Evolutionary conservation across 2,797 vertebrate species (phyloP).

Genomic region (Myiothlypis coronata): DNA sequence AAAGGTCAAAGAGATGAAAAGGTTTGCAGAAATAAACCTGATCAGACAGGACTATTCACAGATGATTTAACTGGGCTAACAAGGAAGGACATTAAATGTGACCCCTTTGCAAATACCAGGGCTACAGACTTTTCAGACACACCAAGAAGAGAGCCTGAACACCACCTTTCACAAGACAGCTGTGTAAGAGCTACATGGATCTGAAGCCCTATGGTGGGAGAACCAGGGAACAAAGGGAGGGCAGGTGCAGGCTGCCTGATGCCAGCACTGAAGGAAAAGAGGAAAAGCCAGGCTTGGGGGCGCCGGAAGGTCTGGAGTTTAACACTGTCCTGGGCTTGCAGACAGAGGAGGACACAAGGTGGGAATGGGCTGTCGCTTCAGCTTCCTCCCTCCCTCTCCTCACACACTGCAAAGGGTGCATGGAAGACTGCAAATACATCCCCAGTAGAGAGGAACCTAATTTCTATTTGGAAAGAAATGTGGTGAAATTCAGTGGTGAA

Average conservation of each 20-base stretch:
- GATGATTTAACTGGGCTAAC: background rate
- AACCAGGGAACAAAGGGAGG: background rate
- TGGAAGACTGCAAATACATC: background rate
- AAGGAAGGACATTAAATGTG: background rate
- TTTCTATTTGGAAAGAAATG: background rate
- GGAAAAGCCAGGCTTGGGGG: background rate
- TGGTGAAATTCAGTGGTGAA: background rate
- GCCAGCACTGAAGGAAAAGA: background rate
- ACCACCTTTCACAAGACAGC: background rate
- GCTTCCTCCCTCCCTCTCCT: background rate
- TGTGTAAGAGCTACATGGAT: background rate
- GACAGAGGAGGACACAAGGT: background rate
- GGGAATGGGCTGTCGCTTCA: rapidly evolving
- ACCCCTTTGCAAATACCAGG: background rate
- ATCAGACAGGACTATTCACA: background rate
- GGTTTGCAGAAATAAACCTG: background rate
- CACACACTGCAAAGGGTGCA: background rate
- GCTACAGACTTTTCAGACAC: background rate
- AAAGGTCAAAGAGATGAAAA: background rate
- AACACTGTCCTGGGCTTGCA: background rate
- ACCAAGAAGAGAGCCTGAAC: background rate
- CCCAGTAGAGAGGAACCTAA: background rate
- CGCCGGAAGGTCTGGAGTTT: background rate
- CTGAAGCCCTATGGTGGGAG: background rate
- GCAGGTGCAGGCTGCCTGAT: background rate